phyloP scores from a whole-genome alignment of 2,113 vertebrate species.

The Phyllostomus hastatus region DNA sequence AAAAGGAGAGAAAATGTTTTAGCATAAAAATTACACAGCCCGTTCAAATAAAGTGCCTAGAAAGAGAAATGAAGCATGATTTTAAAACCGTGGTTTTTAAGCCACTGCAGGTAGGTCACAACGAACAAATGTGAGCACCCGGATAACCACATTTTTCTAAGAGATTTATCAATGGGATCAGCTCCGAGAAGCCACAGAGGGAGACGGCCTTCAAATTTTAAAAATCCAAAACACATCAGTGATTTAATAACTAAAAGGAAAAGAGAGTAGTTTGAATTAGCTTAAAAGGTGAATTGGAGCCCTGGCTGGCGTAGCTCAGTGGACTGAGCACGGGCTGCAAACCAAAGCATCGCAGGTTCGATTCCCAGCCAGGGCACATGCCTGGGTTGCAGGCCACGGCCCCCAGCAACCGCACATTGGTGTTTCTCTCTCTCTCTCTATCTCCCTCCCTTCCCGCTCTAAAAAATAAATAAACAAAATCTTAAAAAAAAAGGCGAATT shows the following conservation, averaged over 20 bases:
- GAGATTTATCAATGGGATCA: not conserved
- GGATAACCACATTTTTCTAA: not conserved
- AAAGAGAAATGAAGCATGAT: not conserved
- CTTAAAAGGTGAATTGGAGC: not conserved
- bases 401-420: too few relatives aligned
- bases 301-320: too few relatives aligned
- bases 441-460: too few relatives aligned
- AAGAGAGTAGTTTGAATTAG: not conserved
- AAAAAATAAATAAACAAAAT: too few relatives aligned
- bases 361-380: too few relatives aligned
- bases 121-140: not conserved
- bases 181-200: not conserved
- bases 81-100: slow-evolving; percentile 22
- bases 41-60: not conserved
- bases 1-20: slow-evolving; percentile 7
- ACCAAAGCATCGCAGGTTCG: too few relatives aligned
- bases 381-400: too few relatives aligned
- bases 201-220: not conserved
- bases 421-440: too few relatives aligned
- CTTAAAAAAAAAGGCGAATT: not conserved
- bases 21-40: not conserved
- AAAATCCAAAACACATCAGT: not conserved
- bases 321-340: too few relatives aligned
- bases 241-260: not conserved
- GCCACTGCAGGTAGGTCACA: not conserved